These are phyloP conservation scores for Cheumatopsyche charites DNA, from an alignment of 1,140 invertebrate species.

Conservation along the genomic window DNA sequence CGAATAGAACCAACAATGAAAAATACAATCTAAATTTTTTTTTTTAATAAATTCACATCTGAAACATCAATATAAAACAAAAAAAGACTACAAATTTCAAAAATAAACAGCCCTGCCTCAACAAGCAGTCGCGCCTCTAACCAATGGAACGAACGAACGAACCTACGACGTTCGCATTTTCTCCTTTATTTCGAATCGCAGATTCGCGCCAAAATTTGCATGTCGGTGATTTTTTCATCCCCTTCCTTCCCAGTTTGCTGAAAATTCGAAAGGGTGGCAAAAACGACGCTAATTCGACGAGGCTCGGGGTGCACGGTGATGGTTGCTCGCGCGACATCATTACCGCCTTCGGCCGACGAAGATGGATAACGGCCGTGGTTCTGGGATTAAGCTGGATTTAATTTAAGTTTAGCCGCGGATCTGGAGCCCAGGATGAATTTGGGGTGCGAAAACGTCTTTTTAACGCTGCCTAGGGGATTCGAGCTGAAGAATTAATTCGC, in stretches of 20 bases:
- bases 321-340: conserved; percentile 13
- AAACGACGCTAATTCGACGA: conserved; percentile 33
- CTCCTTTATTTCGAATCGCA: conserved; percentile 32
- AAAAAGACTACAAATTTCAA: no score
- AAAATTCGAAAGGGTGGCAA: not conserved
- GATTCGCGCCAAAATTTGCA: conserved; percentile 39
- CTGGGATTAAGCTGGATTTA: conserved; percentile 15
- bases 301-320: not conserved
- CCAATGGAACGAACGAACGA: no score
- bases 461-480: not conserved
- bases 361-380: conserved; percentile 9
- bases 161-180: conserved; percentile 4
- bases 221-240: not conserved
- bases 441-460: not conserved
- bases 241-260: no score
- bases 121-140: not conserved
- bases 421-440: not conserved
- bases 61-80: no score
- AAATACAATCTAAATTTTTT: no score
- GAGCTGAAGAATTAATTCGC: not conserved
- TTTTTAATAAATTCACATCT: no score
- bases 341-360: conserved; percentile 10
- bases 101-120: no score
- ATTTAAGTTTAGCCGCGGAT: conserved; percentile 21
- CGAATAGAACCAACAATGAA: no score